Percentiles rank a stretch among this genome's conserved stretches.
Evolutionary conservation across 2,888 invertebrate species (phyloP).

Genomic region (Eristalis arbustorum): DNA sequence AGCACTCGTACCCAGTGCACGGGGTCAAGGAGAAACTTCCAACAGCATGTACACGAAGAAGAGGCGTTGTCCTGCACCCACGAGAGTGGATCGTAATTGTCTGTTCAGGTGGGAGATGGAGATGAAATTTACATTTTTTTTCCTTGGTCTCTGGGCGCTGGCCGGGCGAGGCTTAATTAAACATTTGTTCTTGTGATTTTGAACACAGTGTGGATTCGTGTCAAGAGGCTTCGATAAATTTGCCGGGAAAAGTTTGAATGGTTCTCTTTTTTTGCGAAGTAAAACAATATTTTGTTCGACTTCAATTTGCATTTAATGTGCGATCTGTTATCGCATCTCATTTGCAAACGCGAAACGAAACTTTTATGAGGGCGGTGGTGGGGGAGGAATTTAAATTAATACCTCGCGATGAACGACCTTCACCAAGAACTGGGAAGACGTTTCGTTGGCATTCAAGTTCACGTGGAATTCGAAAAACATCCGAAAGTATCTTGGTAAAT

Average conservation of each 20-base stretch:
- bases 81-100: constrained; percentile 5
- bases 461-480: too few species aligned
- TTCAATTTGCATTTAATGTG: neutral
- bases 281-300: neutral
- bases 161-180: constrained; percentile 26
- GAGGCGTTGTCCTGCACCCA: constrained; percentile 1
- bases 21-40: constrained; percentile 38
- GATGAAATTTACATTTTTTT: constrained; percentile 3
- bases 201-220: neutral
- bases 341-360: neutral
- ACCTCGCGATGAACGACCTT: too few species aligned
- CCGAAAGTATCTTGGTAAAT: too few species aligned
- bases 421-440: too few species aligned
- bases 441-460: too few species aligned
- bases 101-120: neutral
- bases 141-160: neutral
- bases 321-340: neutral
- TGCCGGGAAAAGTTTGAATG: neutral
- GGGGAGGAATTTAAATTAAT: too few species aligned
- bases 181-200: constrained; percentile 11
- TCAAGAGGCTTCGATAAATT: neutral
- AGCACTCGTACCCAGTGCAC: neutral
- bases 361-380: neutral
- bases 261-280: neutral
- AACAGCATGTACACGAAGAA: neutral